Evolutionary conservation across 2,888 invertebrate species (phyloP).

Genomic region (Ornithoptera priamus): DNA sequence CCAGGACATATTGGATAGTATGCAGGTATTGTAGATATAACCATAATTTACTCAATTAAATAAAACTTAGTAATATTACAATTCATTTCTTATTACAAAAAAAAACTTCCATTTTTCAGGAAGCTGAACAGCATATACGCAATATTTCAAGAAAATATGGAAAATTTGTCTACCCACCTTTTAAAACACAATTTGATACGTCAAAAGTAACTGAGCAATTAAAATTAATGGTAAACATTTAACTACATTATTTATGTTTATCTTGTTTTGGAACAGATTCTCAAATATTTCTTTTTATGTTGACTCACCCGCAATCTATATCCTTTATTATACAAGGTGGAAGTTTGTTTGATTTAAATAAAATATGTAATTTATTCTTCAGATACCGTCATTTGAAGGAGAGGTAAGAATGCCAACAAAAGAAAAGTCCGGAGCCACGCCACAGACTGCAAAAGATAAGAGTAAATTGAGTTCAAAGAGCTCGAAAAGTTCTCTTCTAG

Average conservation of each 20-base stretch:
- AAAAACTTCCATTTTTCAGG: conserved; percentile 61
- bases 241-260: background rate
- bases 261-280: background rate
- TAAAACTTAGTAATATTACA: too few species aligned
- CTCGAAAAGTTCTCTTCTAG: conserved; percentile 56
- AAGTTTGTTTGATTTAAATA: background rate
- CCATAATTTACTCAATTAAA: background rate
- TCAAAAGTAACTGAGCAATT: conserved; percentile 81
- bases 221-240: conserved; percentile 77
- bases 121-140: conserved; percentile 87
- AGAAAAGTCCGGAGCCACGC: conserved; percentile 42
- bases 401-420: conserved; percentile 48
- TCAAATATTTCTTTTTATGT: too few species aligned
- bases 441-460: conserved; percentile 48
- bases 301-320: too few species aligned
- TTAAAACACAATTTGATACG: conserved; percentile 84
- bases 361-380: conserved; percentile 28
- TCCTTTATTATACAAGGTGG: background rate
- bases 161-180: conserved; percentile 85
- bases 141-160: conserved; percentile 86
- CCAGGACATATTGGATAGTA: conserved; percentile 69
- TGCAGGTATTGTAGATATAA: conserved; percentile 52
- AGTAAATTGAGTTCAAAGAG: conserved; percentile 61
- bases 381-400: conserved; percentile 69
- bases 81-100: background rate